Base-by-base conservation (phyloP, 2,888 invertebrate genomes). In the Xestia c-nigrum region DNA sequence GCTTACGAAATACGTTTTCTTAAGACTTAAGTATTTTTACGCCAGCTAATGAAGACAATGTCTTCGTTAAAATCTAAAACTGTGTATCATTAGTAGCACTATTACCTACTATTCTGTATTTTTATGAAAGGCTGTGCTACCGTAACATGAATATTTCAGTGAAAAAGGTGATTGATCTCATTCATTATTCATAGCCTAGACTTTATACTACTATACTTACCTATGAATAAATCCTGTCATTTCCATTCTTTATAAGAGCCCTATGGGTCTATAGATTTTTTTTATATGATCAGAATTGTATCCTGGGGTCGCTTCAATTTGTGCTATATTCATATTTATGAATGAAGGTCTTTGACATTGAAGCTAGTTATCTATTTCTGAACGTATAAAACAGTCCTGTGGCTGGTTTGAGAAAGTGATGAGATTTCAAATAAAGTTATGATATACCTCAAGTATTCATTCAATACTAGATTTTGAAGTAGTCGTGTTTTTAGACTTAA, bases 151-250 rank as follows among this genome's bases (percentile, higher is more conserved):
- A 57, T 64, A 0, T 31, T 78, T 64, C n/a, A 55, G 6, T 50
- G 14, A 63, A 65, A 79, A 71, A 55, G 40, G 77, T 72, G 63
- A 80, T 72, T 72, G 72, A 38, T 80, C 43, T 38, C n/a, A 72
- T 80, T 78, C 21, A 80, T 80, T 72, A 80, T 78, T 80, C n/a
- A 64, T 72, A 65, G 24, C 12, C 19, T 47, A 38, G 31, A 67
- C 52, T 31, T 38, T 43, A 50, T 16, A 72, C 9, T 7, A 14
- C 10, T 24, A 38, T 6, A 38, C 24, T 21, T 12, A 64, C 24
- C 43, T 57, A 57, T 46, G n/a, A 57, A 43, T 43, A 57, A 38
- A 50, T 21, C 7, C n/a, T 61, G 14, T 40, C 4, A 50, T 47
- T 69, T 55, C 0, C 52, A 57, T 65, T 47, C 7, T 24, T 24